Evolutionary conservation across 2,113 vertebrate species (phyloP).

Genomic region (Bucco capensis): DNA sequence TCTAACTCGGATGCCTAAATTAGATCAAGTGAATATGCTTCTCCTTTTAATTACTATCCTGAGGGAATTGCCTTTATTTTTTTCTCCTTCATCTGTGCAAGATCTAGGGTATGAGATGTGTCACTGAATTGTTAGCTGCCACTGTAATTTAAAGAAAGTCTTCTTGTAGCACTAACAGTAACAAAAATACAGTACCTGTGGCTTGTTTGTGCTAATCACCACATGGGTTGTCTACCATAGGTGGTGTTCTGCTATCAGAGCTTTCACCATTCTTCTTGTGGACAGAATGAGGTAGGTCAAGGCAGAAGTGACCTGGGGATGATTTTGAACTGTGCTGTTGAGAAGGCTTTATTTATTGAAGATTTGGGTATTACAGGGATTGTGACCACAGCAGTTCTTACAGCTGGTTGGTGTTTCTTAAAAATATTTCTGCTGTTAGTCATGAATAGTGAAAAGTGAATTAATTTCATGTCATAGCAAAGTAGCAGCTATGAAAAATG

Average conservation of each 20-base stretch:
- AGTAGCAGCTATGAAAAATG: neutral
- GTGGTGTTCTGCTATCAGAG: neutral
- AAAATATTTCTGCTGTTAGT: neutral
- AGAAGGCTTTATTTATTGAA: neutral
- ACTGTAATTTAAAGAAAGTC: neutral
- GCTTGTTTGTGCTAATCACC: neutral
- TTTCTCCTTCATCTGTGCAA: neutral
- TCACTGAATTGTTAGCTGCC: neutral
- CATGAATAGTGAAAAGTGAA: neutral
- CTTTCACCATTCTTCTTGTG: neutral
- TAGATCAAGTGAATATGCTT: neutral
- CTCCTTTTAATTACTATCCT: neutral
- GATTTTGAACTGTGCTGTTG: neutral
- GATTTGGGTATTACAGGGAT: neutral
- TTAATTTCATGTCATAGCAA: neutral
- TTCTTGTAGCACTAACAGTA: neutral
- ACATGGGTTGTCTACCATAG: neutral
- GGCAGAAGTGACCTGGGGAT: neutral
- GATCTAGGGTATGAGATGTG: neutral
- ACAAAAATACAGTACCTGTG: neutral
- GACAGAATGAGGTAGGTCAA: neutral
- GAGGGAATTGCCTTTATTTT: neutral
- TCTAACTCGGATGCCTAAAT: neutral
- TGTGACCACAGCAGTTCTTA: neutral
- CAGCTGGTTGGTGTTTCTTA: neutral